Base-by-base conservation (phyloP, 2,888 invertebrate species). In the Metacarcinus magister region DNA sequence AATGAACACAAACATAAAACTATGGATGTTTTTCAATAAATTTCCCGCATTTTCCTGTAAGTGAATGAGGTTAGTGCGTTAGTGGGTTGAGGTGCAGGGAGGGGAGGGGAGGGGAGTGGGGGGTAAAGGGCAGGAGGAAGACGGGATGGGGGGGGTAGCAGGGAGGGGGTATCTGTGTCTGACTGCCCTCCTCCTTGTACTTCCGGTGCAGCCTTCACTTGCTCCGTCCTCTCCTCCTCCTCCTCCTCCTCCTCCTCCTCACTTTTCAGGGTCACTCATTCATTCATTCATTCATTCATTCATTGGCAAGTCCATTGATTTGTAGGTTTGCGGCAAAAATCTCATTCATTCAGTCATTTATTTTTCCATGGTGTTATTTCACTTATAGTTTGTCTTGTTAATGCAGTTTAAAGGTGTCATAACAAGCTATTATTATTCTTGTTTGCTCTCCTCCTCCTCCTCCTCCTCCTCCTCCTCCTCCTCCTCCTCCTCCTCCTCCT, bases 211-310 rank as follows among this genome's bases (percentile, higher is more conserved):
- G n/a, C 10, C 28, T 91, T 48, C 91, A 43, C 91, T 91, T 48
- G 28, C 32, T 16, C 16, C 32, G 10, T 32, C 82, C 23, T 23
- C 82, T 94, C 94, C 75, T 46, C 43, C 46, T 75, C 67, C 44
- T 75, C n/a, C 75, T 75, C 75, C 75, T 75, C 75, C 82, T 82
- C 28, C 82, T 82, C 82, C 82, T 82, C 82, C 82, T 82, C 82
- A 28, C 7, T 7, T 82, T 32, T 82, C 82, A 82, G 32, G 82
- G 82, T 82, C 82, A 75, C 46, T 75, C 75, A 67, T 75, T 82
- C 82, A 92, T 43, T 93, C 93, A 60, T 60, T 67, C 93, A 19
- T 93, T 67, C n/a, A 1, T 75, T 8, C 8, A 4, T 28, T n/a
- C 16, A 19, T 67, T 23, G 23, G 2, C 19, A 4, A 3, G 23